A percentile compares a stretch with the other conserved stretches of the same genome.
Conservation (phyloP, 2,888 invertebrate genomes). For the Platynereis dumerilii region DNA sequence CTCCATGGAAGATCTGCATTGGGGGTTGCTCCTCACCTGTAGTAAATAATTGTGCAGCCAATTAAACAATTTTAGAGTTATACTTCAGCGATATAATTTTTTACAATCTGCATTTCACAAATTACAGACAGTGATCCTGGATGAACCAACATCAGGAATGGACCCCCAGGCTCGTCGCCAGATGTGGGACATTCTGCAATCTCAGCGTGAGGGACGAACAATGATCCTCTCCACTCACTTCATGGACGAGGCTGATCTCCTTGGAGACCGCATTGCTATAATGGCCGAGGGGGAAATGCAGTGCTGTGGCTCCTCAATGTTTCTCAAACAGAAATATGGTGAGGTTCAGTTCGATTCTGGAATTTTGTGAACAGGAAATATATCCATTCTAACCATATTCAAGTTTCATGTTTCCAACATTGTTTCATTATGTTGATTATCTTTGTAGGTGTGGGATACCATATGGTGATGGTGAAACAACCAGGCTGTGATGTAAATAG, state of each 20-base stretch:
- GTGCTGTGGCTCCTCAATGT: conserved; percentile 78
- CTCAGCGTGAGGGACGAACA: conserved; percentile 72
- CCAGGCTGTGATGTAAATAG: conserved; percentile 63
- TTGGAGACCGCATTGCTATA: conserved; percentile 86
- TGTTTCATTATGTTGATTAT: too few species aligned
- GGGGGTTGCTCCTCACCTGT: too few species aligned
- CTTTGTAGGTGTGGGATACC: conserved; percentile 78
- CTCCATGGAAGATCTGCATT: too few species aligned
- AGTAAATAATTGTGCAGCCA: too few species aligned
- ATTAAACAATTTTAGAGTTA: too few species aligned
- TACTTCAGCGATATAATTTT: too few species aligned
- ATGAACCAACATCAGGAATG: conserved; percentile 68
- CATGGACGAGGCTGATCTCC: conserved; percentile 88
- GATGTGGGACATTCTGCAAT: conserved; percentile 77
- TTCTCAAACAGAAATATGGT: conserved; percentile 81
- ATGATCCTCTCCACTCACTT: conserved; percentile 79
- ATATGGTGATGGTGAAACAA: conserved; percentile 73
- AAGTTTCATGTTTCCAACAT: too few species aligned
- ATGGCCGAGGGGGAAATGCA: conserved; percentile 82
- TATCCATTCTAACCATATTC: too few species aligned
- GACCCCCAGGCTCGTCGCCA: conserved; percentile 68
- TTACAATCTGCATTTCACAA: too few species aligned
- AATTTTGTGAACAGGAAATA: too few species aligned
- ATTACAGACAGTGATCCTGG: conserved; percentile 65
- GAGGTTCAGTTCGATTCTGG: too few species aligned